Evolutionary conservation across 1,140 invertebrate species (phyloP).

Genomic region (Drosophila bocki): DNA sequence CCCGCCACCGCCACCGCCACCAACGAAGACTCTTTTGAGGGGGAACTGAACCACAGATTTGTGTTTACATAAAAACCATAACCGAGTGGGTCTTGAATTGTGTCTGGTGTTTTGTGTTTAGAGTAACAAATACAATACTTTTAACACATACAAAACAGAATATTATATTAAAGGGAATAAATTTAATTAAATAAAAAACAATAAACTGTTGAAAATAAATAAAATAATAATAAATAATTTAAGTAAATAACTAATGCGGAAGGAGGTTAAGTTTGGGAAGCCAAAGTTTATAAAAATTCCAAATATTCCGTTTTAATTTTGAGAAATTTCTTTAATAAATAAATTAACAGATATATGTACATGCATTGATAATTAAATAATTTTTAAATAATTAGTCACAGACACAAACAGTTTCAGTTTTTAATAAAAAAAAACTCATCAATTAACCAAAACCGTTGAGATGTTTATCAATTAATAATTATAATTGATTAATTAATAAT

Average conservation of each 20-base stretch:
- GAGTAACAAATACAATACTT: not conserved
- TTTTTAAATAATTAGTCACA: not conserved
- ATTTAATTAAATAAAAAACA: too few relatives aligned
- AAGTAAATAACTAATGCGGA: too few relatives aligned
- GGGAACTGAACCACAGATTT: conserved; percentile 19
- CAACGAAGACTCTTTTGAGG: conserved; percentile 41
- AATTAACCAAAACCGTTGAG: not conserved
- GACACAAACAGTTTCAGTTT: not conserved
- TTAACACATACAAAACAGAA: not conserved
- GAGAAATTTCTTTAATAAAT: not conserved
- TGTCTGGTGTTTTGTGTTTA: not conserved
- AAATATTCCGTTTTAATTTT: not conserved
- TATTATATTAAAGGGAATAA: too few relatives aligned
- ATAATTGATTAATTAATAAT: too few relatives aligned
- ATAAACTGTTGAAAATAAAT: not conserved
- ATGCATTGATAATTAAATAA: not conserved
- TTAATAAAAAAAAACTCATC: not conserved
- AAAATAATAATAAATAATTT: not conserved
- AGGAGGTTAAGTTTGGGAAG: too few relatives aligned
- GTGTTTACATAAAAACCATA: conserved; percentile 12
- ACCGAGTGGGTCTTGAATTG: not conserved
- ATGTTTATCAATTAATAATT: not conserved
- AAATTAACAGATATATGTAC: not conserved
- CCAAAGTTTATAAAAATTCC: too few relatives aligned
- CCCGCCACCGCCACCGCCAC: conserved; percentile 77